A percentile compares a stretch with the other conserved stretches of the same genome.
Evolutionary conservation across 2,113 vertebrate genomes (phyloP).

Genomic region (Paramisgurnus dabryanus): DNA sequence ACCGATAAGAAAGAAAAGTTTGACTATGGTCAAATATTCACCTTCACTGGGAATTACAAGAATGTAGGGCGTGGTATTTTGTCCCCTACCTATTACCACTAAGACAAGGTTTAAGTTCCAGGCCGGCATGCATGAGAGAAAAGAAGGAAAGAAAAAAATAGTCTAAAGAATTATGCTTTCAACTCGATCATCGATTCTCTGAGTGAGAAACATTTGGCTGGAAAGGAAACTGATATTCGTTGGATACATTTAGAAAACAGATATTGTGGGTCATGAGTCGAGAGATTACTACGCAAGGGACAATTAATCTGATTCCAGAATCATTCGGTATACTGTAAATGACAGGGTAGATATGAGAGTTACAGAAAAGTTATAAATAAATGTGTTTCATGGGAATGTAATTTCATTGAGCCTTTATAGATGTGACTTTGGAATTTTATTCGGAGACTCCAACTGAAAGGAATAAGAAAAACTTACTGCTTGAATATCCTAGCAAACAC

Average conservation of each 20-base stretch:
- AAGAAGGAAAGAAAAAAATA: conserved; percentile 68
- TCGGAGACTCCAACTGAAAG: conserved; percentile 36
- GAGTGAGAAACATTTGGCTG: conserved; percentile 68
- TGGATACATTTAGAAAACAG: conserved; percentile 27
- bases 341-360: conserved; percentile 4
- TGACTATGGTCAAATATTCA: conserved; percentile 87
- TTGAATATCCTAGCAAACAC: conserved; percentile 61
- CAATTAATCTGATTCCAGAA: conserved; percentile 1
- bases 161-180: conserved; percentile 68
- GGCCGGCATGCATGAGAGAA: conserved; percentile 88
- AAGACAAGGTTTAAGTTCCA: conserved; percentile 91
- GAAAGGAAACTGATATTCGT: conserved; percentile 33
- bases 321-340: background rate
- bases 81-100: conserved; percentile 95
- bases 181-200: conserved; percentile 62
- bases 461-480: conserved; percentile 30
- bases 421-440: background rate
- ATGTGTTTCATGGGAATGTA: background rate
- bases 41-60: conserved; percentile 96
- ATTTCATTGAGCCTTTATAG: background rate
- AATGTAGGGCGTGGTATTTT: conserved; percentile 90
- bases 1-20: conserved; percentile 68
- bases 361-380: background rate
- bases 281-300: background rate
- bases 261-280: background rate